phyloP scores from a whole-genome alignment of 2,797 vertebrate species.

The Delichon dasypus region DNA sequence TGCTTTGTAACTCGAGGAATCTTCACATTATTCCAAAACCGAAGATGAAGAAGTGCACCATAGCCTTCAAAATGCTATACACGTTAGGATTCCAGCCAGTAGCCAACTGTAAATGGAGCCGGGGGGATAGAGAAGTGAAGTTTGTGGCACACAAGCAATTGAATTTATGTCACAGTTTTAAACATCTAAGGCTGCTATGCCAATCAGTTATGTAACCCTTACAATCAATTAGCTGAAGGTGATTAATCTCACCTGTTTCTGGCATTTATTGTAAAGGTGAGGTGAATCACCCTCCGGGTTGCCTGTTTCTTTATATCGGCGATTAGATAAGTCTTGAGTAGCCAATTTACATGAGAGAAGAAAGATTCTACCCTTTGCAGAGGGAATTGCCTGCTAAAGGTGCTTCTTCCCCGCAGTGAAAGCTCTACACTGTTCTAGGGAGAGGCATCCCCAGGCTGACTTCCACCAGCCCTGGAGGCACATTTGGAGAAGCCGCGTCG shows the following conservation, averaged over 20 bases:
- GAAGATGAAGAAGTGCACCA: not conserved
- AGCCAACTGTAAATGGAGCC: not conserved
- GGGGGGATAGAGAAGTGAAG: not conserved
- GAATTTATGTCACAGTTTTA: not conserved
- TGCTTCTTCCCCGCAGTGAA: not conserved
- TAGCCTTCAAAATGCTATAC: not conserved
- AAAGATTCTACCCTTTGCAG: not conserved
- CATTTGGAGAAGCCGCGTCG: not conserved
- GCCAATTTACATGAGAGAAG: not conserved
- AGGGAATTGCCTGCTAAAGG: not conserved
- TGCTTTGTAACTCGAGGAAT: not conserved
- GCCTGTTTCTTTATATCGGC: not conserved
- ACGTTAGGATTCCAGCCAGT: not conserved
- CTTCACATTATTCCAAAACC: not conserved
- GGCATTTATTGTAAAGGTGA: not conserved
- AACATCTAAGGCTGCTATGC: not conserved
- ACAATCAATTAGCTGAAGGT: not conserved
- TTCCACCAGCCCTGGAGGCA: not conserved
- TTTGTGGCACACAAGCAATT: not conserved
- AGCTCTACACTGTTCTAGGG: not conserved
- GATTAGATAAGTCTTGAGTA: not conserved
- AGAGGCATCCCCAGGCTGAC: not conserved
- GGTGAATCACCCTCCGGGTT: not conserved
- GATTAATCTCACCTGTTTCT: not conserved
- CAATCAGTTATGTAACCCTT: not conserved